Percentiles rank a stretch among this genome's conserved stretches.
phyloP scores from a whole-genome alignment of 1,140 invertebrate genomes.

The Trinorchestia longiramus region DNA sequence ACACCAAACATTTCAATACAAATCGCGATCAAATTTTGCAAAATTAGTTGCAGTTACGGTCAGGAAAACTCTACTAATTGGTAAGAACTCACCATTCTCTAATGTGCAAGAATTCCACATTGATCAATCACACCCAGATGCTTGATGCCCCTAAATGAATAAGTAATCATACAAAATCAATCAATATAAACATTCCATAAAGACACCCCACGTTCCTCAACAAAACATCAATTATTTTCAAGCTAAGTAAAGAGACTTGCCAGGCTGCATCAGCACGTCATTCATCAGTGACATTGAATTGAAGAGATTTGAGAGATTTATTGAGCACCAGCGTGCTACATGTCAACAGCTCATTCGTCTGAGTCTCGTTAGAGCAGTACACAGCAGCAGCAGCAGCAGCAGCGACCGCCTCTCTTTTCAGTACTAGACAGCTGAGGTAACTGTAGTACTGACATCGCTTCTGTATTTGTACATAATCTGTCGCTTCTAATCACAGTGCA shows the following conservation, averaged over 20 bases:
- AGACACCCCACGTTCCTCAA: background rate
- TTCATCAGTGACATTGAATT: constrained; percentile 9
- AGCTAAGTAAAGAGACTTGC: background rate
- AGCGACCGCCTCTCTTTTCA: background rate
- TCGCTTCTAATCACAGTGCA: background rate
- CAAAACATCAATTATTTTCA: background rate
- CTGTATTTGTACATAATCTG: background rate
- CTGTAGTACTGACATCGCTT: background rate
- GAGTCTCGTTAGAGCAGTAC: background rate
- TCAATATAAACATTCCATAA: background rate
- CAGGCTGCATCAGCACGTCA: background rate
- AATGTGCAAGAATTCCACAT: background rate
- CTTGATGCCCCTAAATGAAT: background rate
- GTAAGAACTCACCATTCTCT: background rate
- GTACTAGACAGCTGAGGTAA: background rate
- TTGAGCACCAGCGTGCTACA: background rate
- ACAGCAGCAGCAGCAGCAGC: background rate
- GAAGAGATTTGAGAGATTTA: background rate
- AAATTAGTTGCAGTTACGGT: too few species aligned
- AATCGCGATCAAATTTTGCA: background rate
- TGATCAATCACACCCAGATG: background rate
- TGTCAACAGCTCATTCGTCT: background rate
- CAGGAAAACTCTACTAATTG: too few species aligned
- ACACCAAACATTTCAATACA: background rate
- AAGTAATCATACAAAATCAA: background rate